Base-by-base conservation (phyloP, 2,797 vertebrate genomes). In the Basileuterus tristriatus region DNA sequence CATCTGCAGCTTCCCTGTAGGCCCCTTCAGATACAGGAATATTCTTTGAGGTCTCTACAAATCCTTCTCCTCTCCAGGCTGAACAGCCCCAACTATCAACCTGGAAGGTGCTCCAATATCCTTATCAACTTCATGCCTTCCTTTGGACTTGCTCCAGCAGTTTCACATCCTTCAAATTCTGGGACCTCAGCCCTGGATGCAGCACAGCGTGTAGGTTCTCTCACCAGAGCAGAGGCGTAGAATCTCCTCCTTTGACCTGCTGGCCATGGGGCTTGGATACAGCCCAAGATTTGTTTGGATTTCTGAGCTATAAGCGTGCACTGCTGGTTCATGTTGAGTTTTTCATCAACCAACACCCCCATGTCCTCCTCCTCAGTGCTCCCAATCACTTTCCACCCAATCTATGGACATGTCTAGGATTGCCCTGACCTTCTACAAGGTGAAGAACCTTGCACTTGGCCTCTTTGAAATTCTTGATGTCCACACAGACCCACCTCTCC, bases 221-320 rank as follows among this genome's bases (percentile, higher is more conserved):
- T 64, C 27, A 49, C 2, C 15, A 43, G 36, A 43, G 32, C 6
- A 41, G 32, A 43, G 12, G 15, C 4, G 18, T 41, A 32, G 26
- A 81, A 67, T 46, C 11, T 30, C 5, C 20, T 59, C 14, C 9
- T 64, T 26, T 50, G 24, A 18, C 4, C 9, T 81, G 14, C 10
- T 32, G 17, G 4, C 9, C 7, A 2, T 20, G 16, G 26, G 12
- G 7, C 20, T 47, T 67, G 34, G 46, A 46, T 47, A 5, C 8
- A 41, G 60, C 29, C 17, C 21, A 41, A 30, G 46, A 9, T 30
- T 47, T 30, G 4, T 39, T 59, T 22, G 12, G 8, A 6, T 43
- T 36, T 60, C 34, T 41, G 29, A 18, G 16, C 16, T 46, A 9
- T 39, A 19, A 34, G 6, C 0, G 0, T 20, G 21, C 46, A 39